Conservation (phyloP, 2,888 invertebrate species). For the Plutella xylostella region DNA sequence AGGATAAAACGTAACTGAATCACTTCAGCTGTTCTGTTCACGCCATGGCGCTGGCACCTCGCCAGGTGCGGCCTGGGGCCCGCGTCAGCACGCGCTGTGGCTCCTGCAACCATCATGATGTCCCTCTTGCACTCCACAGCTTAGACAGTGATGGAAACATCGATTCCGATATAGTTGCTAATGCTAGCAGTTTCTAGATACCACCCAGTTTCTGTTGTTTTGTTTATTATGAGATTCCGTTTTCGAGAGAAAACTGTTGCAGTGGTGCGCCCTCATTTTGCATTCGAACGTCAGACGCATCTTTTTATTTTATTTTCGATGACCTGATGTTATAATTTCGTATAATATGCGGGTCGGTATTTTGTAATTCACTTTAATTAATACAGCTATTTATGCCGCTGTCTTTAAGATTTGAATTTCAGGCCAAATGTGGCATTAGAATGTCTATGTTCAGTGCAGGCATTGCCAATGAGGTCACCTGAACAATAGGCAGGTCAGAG, state of each 20-base stretch:
- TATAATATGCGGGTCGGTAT: too few species aligned
- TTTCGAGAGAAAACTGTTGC: conserved; percentile 50
- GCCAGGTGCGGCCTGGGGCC: neutral
- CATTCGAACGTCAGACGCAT: conserved; percentile 5
- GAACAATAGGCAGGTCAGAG: conserved; percentile 10
- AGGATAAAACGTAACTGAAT: conserved; percentile 5
- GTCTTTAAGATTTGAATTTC: neutral
- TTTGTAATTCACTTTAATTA: too few species aligned
- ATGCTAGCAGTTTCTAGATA: too few species aligned
- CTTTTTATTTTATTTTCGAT: neutral
- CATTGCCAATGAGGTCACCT: conserved; percentile 2
- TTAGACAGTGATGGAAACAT: neutral
- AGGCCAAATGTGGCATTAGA: neutral
- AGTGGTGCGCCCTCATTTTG: conserved; percentile 52
- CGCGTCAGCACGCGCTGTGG: neutral
- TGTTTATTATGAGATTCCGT: conserved; percentile 64
- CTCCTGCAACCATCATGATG: neutral
- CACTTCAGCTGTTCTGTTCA: conserved; percentile 14
- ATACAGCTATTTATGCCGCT: too few species aligned
- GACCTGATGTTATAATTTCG: neutral
- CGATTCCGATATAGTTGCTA: too few species aligned
- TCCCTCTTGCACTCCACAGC: neutral
- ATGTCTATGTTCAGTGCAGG: neutral
- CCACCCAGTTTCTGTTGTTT: too few species aligned
- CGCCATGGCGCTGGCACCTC: neutral